These are phyloP conservation scores for Malurus splendens DNA, from an alignment of 2,797 vertebrate genomes.

Conservation along the genomic window DNA sequence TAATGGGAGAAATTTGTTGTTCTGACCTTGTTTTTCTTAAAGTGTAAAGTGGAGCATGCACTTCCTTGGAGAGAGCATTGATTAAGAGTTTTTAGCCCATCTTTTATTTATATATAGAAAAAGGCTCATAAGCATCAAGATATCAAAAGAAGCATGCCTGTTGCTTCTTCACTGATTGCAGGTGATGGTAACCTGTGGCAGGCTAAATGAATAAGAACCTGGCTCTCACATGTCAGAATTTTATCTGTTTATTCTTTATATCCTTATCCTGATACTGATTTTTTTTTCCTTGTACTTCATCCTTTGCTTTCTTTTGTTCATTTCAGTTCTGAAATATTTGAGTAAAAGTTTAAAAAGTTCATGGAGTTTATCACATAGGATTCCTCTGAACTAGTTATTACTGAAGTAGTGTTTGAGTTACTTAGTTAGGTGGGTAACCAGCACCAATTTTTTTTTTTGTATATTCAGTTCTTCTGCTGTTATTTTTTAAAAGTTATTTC, in stretches of 20 bases:
- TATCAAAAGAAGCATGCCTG: background rate
- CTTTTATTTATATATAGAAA: background rate
- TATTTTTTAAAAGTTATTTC: background rate
- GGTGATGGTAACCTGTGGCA: rapidly evolving
- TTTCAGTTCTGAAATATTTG: background rate
- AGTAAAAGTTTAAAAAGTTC: background rate
- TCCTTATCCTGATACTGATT: background rate
- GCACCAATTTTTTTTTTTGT: background rate
- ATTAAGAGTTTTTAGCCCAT: background rate
- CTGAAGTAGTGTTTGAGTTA: background rate
- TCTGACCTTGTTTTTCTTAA: background rate
- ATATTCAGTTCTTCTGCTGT: background rate
- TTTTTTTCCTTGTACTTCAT: background rate
- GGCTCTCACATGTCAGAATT: background rate
- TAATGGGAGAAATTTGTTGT: background rate
- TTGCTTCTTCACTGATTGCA: background rate
- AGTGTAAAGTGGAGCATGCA: background rate
- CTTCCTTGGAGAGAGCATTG: background rate
- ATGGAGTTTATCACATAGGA: background rate
- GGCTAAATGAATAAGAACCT: background rate
- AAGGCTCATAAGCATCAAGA: background rate
- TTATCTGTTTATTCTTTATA: background rate
- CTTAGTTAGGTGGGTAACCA: background rate
- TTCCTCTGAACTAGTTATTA: background rate
- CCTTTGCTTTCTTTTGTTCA: background rate